Percentiles rank a stretch among this genome's conserved stretches.
These are phyloP conservation scores for Casuarius casuarius DNA, from an alignment of 2,113 vertebrate species.

Conservation along the genomic window DNA sequence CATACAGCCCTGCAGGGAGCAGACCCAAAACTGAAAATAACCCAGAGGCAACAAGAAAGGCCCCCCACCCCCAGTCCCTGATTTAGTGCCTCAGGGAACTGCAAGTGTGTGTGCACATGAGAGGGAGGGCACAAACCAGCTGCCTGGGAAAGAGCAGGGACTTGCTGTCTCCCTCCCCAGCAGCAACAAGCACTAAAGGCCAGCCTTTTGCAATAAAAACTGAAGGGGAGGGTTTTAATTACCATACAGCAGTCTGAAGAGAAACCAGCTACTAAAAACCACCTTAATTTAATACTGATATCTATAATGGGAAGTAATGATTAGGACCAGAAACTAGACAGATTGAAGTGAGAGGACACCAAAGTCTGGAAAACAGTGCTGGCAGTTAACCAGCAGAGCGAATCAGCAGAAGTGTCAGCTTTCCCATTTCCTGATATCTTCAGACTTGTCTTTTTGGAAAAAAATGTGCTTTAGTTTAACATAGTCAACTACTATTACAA, in stretches of 20 bases:
- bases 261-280: background rate
- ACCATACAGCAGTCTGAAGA: background rate
- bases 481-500: constrained; percentile 9
- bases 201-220: background rate
- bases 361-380: background rate
- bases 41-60: background rate
- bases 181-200: background rate
- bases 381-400: constrained; percentile 20
- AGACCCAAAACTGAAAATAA: background rate
- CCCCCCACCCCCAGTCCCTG: background rate
- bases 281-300: background rate
- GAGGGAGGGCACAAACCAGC: background rate
- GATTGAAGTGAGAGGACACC: background rate
- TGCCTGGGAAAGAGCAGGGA: background rate
- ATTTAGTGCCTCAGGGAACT: background rate
- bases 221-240: background rate
- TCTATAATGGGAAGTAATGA: background rate
- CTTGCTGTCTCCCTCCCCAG: background rate
- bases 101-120: background rate
- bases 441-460: background rate
- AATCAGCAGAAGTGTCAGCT: background rate
- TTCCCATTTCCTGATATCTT: constrained; percentile 38
- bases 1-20: background rate
- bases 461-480: background rate
- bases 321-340: constrained; percentile 7